These are phyloP conservation scores for Leistus spinibarbis DNA, from an alignment of 2,888 invertebrate genomes.

Conservation along the genomic window DNA sequence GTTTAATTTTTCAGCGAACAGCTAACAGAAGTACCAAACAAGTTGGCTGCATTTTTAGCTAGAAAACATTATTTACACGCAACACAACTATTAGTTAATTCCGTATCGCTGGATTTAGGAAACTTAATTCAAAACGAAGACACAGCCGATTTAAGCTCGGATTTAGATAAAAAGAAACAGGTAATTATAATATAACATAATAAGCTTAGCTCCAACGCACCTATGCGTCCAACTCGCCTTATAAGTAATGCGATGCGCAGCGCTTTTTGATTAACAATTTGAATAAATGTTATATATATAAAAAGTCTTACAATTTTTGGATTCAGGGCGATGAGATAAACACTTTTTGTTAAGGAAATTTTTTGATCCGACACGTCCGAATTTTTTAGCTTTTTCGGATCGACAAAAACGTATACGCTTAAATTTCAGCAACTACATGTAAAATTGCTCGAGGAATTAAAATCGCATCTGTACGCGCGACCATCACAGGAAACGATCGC, in stretches of 20 bases:
- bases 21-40: constrained; percentile 74
- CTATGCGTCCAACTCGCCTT: no score
- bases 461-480: constrained; percentile 69
- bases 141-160: constrained; percentile 76
- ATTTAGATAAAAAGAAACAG: constrained; percentile 73
- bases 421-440: constrained; percentile 73
- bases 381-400: no score
- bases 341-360: no score
- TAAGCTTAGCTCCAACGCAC: no score
- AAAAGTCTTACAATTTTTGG: no score
- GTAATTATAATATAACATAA: no score
- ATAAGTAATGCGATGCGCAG: no score
- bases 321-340: no score
- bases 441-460: constrained; percentile 72
- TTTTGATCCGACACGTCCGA: no score
- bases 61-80: constrained; percentile 85
- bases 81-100: constrained; percentile 78
- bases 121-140: constrained; percentile 83
- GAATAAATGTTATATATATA: no score
- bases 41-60: constrained; percentile 67
- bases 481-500: constrained; percentile 54
- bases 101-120: constrained; percentile 70
- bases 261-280: no score
- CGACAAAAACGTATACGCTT: constrained; percentile 43
- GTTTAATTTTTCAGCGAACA: constrained; percentile 65